Conservation (phyloP, 2,113 vertebrate genomes). For the Neomonachus schauinslandi region DNA sequence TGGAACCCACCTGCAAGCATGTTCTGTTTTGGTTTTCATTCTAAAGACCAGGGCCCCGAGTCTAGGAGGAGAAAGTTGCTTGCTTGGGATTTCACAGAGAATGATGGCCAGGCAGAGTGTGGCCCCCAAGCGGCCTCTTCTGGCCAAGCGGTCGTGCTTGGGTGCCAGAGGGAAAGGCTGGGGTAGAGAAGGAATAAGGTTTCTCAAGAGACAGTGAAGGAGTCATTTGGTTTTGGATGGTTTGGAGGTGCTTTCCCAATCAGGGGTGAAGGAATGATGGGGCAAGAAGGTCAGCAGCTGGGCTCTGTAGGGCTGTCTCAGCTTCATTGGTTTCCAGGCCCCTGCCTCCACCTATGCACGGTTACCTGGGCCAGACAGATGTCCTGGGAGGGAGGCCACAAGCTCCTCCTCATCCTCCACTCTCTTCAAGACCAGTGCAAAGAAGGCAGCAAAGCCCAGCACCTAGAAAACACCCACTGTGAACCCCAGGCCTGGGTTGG, state of each 20-base stretch:
- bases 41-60: not conserved
- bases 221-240: not conserved
- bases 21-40: not conserved
- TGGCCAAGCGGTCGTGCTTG: not conserved
- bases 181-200: not conserved
- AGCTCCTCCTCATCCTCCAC: slow-evolving; percentile 93
- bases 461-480: slow-evolving; percentile 86
- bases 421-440: slow-evolving; percentile 94
- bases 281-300: not conserved
- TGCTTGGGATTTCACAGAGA: not conserved
- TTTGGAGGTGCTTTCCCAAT: not conserved
- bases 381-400: slow-evolving; percentile 60
- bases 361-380: slow-evolving; percentile 84
- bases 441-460: slow-evolving; percentile 97
- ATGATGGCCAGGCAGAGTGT: not conserved
- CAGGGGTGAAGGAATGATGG: not conserved
- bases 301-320: not conserved
- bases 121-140: not conserved
- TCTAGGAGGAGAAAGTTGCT: not conserved
- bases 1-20: not conserved
- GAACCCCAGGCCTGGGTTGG: not conserved
- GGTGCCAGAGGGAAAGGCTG: not conserved
- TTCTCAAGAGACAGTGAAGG: not conserved
- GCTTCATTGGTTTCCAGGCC: not conserved
- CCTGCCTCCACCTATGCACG: not conserved